A percentile compares a stretch with the other conserved stretches of the same genome.
Conservation (phyloP, 2,888 invertebrate genomes). For the Agrochola macilenta region DNA sequence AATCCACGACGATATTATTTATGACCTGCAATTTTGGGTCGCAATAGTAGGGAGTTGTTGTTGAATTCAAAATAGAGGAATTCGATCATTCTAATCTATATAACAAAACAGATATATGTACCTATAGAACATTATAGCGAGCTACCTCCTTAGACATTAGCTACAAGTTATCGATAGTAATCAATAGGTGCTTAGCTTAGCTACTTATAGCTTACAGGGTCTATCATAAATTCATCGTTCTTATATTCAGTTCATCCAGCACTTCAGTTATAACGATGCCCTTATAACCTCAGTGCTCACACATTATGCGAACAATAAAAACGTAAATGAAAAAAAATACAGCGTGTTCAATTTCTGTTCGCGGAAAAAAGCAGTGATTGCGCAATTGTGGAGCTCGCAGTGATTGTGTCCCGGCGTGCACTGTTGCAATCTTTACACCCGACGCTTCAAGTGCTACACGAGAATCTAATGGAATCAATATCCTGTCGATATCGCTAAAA, state of each 20-base stretch:
- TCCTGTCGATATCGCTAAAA: slow-evolving; percentile 54
- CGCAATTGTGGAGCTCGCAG: slow-evolving; percentile 38
- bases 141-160: background rate
- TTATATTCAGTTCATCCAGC: background rate
- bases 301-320: slow-evolving; percentile 19
- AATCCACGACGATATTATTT: slow-evolving; percentile 32
- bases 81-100: background rate
- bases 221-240: background rate
- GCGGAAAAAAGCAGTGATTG: slow-evolving; percentile 49
- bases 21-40: slow-evolving; percentile 23
- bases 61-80: background rate
- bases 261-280: slow-evolving; percentile 6
- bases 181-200: background rate
- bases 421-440: slow-evolving; percentile 46
- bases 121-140: background rate
- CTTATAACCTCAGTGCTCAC: background rate
- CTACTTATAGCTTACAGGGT: background rate
- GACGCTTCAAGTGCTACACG: slow-evolving; percentile 47
- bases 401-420: slow-evolving; percentile 58
- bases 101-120: background rate
- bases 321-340: slow-evolving; percentile 27
- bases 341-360: slow-evolving; percentile 40
- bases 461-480: slow-evolving; percentile 60
- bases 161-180: background rate
- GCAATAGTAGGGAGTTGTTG: background rate